These are phyloP conservation scores for Colletes collaris DNA, from an alignment of 2,888 invertebrate genomes.

Conservation along the genomic window DNA sequence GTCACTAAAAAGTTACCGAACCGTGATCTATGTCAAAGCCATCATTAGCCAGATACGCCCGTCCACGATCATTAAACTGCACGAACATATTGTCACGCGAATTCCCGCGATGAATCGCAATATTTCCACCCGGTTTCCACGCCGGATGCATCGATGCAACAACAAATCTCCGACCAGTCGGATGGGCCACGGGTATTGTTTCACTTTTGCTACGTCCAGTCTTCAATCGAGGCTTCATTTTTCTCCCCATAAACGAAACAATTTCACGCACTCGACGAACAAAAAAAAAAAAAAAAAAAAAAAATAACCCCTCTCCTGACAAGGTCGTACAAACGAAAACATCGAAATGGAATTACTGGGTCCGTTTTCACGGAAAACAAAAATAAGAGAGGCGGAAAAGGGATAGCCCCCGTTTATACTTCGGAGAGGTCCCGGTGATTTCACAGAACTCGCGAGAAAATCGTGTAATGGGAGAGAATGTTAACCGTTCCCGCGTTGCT, in stretches of 20 bases:
- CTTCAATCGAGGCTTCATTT: background rate
- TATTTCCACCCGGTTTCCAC: conserved; percentile 1
- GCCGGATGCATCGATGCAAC: background rate
- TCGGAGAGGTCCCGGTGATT: background rate
- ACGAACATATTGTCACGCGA: conserved; percentile 2
- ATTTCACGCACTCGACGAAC: background rate
- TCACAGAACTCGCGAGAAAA: background rate
- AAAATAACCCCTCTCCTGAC: too few species aligned
- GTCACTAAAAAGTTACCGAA: too few species aligned
- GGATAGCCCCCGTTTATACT: background rate
- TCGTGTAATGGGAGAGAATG: background rate
- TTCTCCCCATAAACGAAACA: background rate
- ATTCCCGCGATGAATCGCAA: conserved; percentile 7
- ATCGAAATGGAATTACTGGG: conserved; percentile 2
- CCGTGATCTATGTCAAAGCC: background rate
- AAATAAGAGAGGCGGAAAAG: background rate
- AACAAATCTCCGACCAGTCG: background rate
- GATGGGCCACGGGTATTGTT: background rate
- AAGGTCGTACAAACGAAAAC: background rate
- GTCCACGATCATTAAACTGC: background rate
- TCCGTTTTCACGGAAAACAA: conserved; percentile 1
- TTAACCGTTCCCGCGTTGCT: too few species aligned
- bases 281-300: too few species aligned
- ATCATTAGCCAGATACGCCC: background rate
- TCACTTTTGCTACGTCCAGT: background rate